A percentile compares a stretch with the other conserved stretches of the same genome.
Evolutionary conservation across 2,113 vertebrate genomes (phyloP).

Genomic region (Rhinolophus ferrumequinum): DNA sequence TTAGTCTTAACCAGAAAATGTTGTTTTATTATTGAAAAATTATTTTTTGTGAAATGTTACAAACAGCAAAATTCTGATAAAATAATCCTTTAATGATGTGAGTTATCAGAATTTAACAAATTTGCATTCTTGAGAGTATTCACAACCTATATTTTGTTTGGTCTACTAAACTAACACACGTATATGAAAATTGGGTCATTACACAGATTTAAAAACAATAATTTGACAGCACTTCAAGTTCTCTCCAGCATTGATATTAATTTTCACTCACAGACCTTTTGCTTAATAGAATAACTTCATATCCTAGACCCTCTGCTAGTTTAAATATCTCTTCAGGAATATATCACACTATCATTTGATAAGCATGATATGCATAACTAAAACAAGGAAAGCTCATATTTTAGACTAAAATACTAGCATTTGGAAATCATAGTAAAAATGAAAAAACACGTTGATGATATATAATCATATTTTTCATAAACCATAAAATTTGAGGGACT

Average conservation of each 20-base stretch:
- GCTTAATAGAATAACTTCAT: neutral
- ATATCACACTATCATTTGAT: neutral
- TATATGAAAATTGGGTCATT: conserved; percentile 26
- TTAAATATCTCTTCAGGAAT: neutral
- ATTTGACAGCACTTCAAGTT: neutral
- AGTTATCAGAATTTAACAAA: conserved; percentile 14
- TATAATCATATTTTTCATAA: neutral
- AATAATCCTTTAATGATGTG: neutral
- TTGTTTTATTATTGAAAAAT: conserved; percentile 40
- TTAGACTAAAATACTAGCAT: neutral
- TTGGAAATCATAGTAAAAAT: neutral
- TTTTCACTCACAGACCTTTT: neutral
- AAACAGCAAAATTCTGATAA: conserved; percentile 10
- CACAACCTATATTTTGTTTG: neutral
- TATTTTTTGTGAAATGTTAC: neutral
- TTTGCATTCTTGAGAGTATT: neutral
- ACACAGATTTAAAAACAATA: neutral
- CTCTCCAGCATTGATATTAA: neutral
- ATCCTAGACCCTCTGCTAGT: neutral
- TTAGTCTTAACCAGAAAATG: conserved; percentile 57
- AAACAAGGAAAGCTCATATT: conserved; percentile 11
- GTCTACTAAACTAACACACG: neutral
- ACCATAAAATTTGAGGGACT: neutral
- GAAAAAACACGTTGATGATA: neutral
- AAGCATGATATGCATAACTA: neutral